Evolutionary conservation across 2,113 vertebrate species (phyloP), one percentile per base, ranked within the genome.

Genomic region (Antidorcas marsupialis): DNA sequence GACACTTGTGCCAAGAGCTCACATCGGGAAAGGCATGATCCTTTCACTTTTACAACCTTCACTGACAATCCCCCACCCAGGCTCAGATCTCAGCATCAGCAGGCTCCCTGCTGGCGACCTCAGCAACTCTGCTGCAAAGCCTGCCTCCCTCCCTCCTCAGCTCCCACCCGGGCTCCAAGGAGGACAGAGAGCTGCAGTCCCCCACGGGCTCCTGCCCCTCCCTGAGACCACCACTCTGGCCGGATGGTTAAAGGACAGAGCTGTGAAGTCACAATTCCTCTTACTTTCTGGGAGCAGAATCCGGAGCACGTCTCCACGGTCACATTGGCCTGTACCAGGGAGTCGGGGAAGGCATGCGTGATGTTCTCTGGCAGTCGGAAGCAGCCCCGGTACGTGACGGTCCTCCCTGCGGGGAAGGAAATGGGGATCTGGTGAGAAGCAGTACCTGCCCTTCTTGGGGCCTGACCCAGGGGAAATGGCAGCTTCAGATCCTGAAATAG

Each of bases 231-330:
- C 92, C 7, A 6, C 6, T 6, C 53, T 45, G 1, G 1, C 6
- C 8, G 64, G 43, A n/a, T 67, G 52, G 87, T 62, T 57, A 79
- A n/a, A 85, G 57, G 33, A 25, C 55, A 62, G 3, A 33, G 47
- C 14, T 33, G 78, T 47, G 21, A 83, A 96, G 97, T 50, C 21
- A 95, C 50, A 96, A 92, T 3, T 47, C 76, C 94, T 97, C 99
- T 98, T 99, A 99, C 99, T 99, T 99, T 99, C 98, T 99, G 99
- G 84, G 99, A 99, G 98, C 99, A 99, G 97, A 99, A 99, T 98
- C 99, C 99, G 0, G 99, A 99, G 99, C 99, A 99, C 96, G 98
- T 99, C 98, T 99, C 99, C 60, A 98, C 98, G 0, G 99, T 99
- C 81, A 99, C 95, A 95, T 99, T 99, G 93, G 98, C 97, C 95